Base-by-base conservation (phyloP, 2,888 invertebrate genomes). In the Microplitis deprimator region DNA sequence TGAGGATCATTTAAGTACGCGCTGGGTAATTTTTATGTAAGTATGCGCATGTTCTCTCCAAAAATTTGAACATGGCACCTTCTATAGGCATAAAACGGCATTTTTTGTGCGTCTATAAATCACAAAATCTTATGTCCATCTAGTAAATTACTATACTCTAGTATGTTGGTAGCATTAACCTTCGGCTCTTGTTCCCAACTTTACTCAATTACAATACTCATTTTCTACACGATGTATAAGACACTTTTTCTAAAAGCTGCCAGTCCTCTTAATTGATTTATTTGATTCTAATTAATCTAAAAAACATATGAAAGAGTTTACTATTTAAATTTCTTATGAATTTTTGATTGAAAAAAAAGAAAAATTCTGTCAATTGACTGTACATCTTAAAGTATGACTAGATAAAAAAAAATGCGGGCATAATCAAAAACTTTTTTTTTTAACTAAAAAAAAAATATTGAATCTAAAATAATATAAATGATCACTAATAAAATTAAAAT, bases 401-500 rank as follows among this genome's bases (percentile, higher is more conserved):
- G 70, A 70, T 70, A n/a, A 70, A 70, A 60, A 60, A 60, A 70
- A 70, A 70, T 70, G 60, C 70, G 38, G 68, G 50, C 40, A 68
- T 10, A 41, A 68, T 59, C 5, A 38, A 20, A 60, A 70, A 59
- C 13, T n/a, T 38, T 20, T 17, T 17, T 70, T 70, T 17, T 20
- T 6, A 60, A 17, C 13, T 16, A n/a, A 59, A 60, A 17, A 62
- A 62, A 62, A 62, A 62, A 62, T n/a, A 59, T 13, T 59, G 10
- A 59, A 59, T 59, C 64, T 64, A n/a, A 17, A 64, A 64, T 17
- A 64, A 64, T 39, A n/a, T 29, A 29, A 41, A 40, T 40, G 41
- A 41, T 6, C 17, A 13, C n/a, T 16, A 39, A 61, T 60, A 10
- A 16, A 17, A 38, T n/a, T 85, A 85, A 87, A 78, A 82, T 86